A percentile compares a stretch with the other conserved stretches of the same genome.
Conservation (phyloP, 2,888 invertebrate species). For the Drosophila limbata region DNA sequence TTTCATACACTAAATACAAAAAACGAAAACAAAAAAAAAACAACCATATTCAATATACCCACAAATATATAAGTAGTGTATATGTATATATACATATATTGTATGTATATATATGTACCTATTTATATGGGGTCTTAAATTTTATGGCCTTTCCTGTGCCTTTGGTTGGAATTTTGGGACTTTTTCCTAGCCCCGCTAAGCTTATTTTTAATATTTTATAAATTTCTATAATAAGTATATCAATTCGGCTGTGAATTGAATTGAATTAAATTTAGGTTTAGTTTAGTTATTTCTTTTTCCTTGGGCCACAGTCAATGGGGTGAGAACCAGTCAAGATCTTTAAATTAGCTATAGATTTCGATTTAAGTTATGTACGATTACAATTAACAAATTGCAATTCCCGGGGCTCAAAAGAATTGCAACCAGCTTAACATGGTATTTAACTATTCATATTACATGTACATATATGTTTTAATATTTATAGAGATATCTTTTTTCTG, state of each 20-base stretch:
- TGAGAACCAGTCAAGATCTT: constrained; percentile 15
- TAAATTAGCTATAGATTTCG: constrained; percentile 1
- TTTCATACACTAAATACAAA: constrained; percentile 54
- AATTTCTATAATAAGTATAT: constrained; percentile 13
- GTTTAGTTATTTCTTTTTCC: background rate
- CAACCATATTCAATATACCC: constrained; percentile 61
- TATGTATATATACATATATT: constrained; percentile 23
- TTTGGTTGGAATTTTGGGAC: constrained; percentile 28
- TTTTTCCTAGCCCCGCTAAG: constrained; percentile 14
- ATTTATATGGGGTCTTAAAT: constrained; percentile 37
- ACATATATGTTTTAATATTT: background rate
- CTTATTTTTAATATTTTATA: background rate
- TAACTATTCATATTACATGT: constrained; percentile 11
- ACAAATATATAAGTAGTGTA: constrained; percentile 34
- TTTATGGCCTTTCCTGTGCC: constrained; percentile 22
- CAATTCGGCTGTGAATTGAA: constrained; percentile 28
- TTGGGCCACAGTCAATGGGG: background rate
- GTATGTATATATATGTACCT: constrained; percentile 33
- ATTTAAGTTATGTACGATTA: constrained; percentile 15
- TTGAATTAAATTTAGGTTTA: constrained; percentile 8
- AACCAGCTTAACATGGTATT: constrained; percentile 12
- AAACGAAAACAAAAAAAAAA: constrained; percentile 38
- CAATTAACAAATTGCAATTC: constrained; percentile 57
- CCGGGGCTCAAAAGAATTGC: constrained; percentile 75
- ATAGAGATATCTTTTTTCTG: constrained; percentile 11